Base-by-base conservation (phyloP, 2,888 invertebrate genomes). In the Tenthredo notha region DNA sequence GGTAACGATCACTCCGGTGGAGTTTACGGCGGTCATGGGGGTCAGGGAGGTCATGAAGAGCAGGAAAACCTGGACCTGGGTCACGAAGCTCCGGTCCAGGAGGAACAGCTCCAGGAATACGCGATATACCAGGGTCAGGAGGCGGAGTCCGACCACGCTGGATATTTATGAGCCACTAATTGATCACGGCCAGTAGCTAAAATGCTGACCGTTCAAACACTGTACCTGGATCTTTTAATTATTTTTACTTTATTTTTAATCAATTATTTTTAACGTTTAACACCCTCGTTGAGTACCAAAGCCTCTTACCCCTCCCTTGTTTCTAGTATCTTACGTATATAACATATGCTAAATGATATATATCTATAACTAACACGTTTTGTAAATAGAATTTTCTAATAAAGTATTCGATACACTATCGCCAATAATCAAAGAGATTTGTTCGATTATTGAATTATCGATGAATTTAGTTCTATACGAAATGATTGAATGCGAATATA, bases 1-100 rank as follows among this genome's bases (percentile, higher is more conserved):
- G 86, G 87, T 58, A 88, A 88, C 86, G 88, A 88, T 86, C 88
- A 88, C 84, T 87, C 88, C 9, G 88, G 88, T 9, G 87, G 85
- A 9, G 87, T 86, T 21, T 88, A 88, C 85, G 86, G 85, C 25
- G 58, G 86, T 18, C 85, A 87, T 9, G 78, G 47, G 21, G 84
- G 84, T 29, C 78, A 85, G 58, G 85, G 83, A 29, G 84, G 54
- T 43, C 84, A 74, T 6, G 82, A 61, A 58, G 82, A 80, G 47
- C 21, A 82, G 37, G 43, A 61, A 21, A 82, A 77, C 40, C 65
- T 67, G 61, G 75, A 82, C 72, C 75, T 67, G 25, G 84, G 84
- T 77, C 84, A 84, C 77, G 84, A 47, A 65, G 43, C 65, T 7
- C 58, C 43, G 18, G 85, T 83, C 61, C 77, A 84, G 21, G 86